phyloP scores from a whole-genome alignment of 2,113 vertebrate genomes.

The Casuarius casuarius region DNA sequence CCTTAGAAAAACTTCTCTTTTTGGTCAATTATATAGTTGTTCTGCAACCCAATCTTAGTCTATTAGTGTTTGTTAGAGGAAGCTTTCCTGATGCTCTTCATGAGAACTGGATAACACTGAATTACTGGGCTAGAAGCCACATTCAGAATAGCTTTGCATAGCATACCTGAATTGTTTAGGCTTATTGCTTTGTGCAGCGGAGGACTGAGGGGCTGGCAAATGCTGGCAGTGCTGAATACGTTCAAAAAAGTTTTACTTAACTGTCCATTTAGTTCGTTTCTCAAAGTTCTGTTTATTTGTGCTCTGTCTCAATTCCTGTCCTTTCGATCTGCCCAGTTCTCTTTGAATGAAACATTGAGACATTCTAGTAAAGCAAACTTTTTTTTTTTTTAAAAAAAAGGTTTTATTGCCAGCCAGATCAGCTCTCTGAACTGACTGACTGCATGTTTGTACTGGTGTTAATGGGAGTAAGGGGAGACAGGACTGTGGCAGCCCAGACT shows the following conservation, averaged over 20 bases:
- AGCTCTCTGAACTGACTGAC: neutral
- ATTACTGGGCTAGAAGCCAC: conserved; percentile 9
- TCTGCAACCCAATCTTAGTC: conserved; percentile 4
- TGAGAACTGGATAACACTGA: conserved; percentile 45
- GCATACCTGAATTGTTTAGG: conserved; percentile 2
- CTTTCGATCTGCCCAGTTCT: neutral
- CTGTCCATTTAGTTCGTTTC: neutral
- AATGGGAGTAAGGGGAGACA: neutral
- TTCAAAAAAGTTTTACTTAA: neutral
- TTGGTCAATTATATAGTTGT: neutral
- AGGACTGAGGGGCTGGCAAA: neutral
- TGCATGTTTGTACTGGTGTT: neutral
- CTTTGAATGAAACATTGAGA: neutral
- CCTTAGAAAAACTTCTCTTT: conserved; percentile 15
- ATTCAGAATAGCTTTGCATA: conserved; percentile 43
- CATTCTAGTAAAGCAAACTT: neutral
- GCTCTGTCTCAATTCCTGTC: neutral
- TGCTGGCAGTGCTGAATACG: neutral
- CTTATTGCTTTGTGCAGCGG: neutral
- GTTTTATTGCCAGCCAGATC: neutral
- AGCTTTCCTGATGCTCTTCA: conserved; percentile 39
- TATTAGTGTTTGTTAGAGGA: neutral
- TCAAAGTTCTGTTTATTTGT: neutral
- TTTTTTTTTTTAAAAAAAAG: neutral
- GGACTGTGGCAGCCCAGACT: neutral